Base-by-base conservation (phyloP, 2,888 invertebrate species). In the Campoletis raptor region DNA sequence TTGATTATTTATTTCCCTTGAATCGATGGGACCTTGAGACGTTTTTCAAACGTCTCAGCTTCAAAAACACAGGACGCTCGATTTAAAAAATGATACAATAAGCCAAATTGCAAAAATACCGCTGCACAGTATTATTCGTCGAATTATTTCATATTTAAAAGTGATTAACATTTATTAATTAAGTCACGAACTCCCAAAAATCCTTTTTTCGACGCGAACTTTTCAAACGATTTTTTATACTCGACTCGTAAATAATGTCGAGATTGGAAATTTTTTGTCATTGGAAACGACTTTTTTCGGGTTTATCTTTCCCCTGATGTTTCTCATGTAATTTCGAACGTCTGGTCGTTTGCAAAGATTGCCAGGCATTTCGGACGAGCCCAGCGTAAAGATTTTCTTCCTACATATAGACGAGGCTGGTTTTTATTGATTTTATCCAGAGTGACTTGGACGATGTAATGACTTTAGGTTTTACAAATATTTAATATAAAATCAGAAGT, bases 381-480 rank as follows among this genome's bases (percentile, higher is more conserved):
- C 57, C 24, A 64, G 30, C 24, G 40, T 30, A 73, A 24, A 21
- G 8, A 42, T 36, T 52, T 73, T 77, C 74, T 79, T 81, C 78
- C 74, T 78, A 78, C 81, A 84, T 70, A 81, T 70, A 48, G 81
- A 81, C 81, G 86, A 78, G 78, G 64, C 66, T 84, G 73, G 77
- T 74, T 86, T 86, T 79, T 86, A 84, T 86, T 84, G 86, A 86
- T 86, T 84, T 76, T 81, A 77, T 74, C 78, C 57, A 18, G 72
- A 69, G 67, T 54, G 69, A 42, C 78, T 69, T 78, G 81, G 64
- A 24, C 84, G 30, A 74, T 74, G 81, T 81, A 81, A 84, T 80
- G 80, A 77, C 79, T 80, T 15, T 42, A 18, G 74, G 69, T 78
- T 24, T 37, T 57, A 36, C 30, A 61, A 61, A 30, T 30, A 10